Percentiles rank a stretch among this genome's conserved stretches.
These are phyloP conservation scores for Cyphomyrus discorhynchus DNA, from an alignment of 2,113 vertebrate species.

Conservation along the genomic window DNA sequence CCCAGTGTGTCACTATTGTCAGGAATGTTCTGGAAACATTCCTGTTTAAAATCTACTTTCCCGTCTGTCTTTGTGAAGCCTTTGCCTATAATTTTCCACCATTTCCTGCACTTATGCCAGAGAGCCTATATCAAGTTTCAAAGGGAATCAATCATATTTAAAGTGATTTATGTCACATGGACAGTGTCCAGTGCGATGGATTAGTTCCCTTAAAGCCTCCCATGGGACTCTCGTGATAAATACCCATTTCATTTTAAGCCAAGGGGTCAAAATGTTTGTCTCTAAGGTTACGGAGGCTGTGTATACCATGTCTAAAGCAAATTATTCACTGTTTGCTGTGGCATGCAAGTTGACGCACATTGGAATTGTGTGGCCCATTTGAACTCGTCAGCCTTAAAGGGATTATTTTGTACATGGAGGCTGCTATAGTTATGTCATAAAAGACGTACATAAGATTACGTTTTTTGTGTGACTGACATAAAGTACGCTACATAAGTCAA, in stretches of 20 bases:
- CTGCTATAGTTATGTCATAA: slow-evolving; percentile 3
- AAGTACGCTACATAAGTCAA: neutral
- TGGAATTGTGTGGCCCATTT: slow-evolving; percentile 24
- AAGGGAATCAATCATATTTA: slow-evolving; percentile 51
- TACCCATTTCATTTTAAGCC: slow-evolving; percentile 48
- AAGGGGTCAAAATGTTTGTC: slow-evolving; percentile 42
- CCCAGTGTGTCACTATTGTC: slow-evolving; percentile 31
- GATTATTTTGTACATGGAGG: slow-evolving; percentile 8
- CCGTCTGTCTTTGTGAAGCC: slow-evolving; percentile 27
- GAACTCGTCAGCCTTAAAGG: slow-evolving; percentile 8
- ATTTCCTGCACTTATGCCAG: slow-evolving; percentile 40
- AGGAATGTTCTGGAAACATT: slow-evolving; percentile 27
- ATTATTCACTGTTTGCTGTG: slow-evolving; percentile 31
- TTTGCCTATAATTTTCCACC: slow-evolving; percentile 36
- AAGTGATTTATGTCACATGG: slow-evolving; percentile 49
- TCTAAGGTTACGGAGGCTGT: slow-evolving; percentile 42
- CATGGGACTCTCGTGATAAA: slow-evolving; percentile 45
- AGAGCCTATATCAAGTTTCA: slow-evolving; percentile 40
- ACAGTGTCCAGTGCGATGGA: slow-evolving; percentile 47
- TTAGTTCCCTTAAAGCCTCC: slow-evolving; percentile 48
- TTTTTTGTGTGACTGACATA: neutral
- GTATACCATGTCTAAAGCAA: slow-evolving; percentile 37
- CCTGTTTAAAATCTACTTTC: slow-evolving; percentile 19
- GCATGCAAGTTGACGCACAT: slow-evolving; percentile 27
- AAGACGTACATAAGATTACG: neutral